phyloP scores from a whole-genome alignment of 2,113 vertebrate species.

The Myodes glareolus region DNA sequence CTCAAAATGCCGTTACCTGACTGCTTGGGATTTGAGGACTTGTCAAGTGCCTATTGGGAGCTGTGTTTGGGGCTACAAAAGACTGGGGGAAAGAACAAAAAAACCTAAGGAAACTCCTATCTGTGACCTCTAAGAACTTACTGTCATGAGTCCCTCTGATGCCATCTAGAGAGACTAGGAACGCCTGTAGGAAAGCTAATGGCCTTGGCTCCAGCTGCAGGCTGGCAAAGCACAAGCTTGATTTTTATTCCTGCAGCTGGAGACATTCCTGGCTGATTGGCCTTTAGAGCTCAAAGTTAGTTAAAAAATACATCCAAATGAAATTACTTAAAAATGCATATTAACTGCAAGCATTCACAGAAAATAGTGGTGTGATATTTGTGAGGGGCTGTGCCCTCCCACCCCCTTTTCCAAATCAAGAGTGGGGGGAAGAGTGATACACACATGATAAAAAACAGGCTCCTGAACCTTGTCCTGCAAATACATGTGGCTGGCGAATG shows the following conservation, averaged over 20 bases:
- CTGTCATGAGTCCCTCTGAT: background rate
- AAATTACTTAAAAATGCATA: background rate
- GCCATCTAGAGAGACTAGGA: background rate
- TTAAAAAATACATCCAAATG: background rate
- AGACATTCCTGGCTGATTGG: background rate
- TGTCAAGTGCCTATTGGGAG: background rate
- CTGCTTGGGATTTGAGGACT: background rate
- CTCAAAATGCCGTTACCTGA: background rate
- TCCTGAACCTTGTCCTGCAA: background rate
- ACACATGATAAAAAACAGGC: rapidly evolving
- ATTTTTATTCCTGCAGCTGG: background rate
- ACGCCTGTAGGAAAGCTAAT: background rate
- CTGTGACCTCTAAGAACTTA: slow-evolving; percentile 3
- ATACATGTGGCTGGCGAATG: background rate
- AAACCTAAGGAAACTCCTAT: background rate
- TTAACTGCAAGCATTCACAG: background rate
- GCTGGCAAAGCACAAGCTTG: background rate
- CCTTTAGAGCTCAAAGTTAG: background rate
- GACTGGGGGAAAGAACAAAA: background rate
- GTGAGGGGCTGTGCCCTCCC: background rate
- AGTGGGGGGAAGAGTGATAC: background rate
- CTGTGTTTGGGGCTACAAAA: background rate
- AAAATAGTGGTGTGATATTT: background rate
- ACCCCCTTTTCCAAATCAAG: background rate
- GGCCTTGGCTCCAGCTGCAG: background rate